phyloP scores from a whole-genome alignment of 2,113 vertebrate species.

The Aviceda subcristata region DNA sequence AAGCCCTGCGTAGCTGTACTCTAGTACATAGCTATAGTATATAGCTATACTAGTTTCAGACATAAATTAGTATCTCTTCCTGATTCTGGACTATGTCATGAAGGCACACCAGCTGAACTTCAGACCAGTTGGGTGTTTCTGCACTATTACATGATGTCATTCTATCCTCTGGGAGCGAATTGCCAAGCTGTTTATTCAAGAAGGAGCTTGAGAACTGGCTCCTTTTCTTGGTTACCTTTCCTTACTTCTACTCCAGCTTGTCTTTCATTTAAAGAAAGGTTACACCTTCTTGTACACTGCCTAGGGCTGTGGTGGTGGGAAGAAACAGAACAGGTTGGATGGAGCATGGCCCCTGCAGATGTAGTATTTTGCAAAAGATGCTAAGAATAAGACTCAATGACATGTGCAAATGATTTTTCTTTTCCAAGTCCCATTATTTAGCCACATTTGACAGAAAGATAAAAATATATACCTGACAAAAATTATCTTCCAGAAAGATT shows the following conservation, averaged over 20 bases:
- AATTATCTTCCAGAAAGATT: not conserved
- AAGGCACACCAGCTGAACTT: not conserved
- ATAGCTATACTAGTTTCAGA: not conserved
- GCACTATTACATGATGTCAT: not conserved
- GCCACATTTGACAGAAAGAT: not conserved
- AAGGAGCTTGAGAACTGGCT: not conserved
- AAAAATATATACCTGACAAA: not conserved
- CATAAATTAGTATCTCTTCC: not conserved
- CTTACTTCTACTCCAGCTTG: not conserved
- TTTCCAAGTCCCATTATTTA: not conserved
- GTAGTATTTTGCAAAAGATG: not conserved
- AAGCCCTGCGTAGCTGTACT: not conserved
- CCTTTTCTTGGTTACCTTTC: not conserved
- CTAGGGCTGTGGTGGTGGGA: not conserved
- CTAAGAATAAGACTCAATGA: not conserved
- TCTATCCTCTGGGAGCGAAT: not conserved
- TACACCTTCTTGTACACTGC: not conserved
- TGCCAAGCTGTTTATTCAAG: not conserved
- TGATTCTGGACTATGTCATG: not conserved
- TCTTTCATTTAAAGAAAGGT: not conserved
- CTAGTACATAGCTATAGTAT: not conserved
- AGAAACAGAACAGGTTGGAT: not conserved
- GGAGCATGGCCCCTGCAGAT: not conserved
- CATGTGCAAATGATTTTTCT: not conserved
- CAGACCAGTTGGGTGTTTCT: not conserved